A percentile compares a stretch with the other conserved stretches of the same genome.
Conservation (phyloP, 1,140 invertebrate species). For the Caenorhabditis remanei region DNA sequence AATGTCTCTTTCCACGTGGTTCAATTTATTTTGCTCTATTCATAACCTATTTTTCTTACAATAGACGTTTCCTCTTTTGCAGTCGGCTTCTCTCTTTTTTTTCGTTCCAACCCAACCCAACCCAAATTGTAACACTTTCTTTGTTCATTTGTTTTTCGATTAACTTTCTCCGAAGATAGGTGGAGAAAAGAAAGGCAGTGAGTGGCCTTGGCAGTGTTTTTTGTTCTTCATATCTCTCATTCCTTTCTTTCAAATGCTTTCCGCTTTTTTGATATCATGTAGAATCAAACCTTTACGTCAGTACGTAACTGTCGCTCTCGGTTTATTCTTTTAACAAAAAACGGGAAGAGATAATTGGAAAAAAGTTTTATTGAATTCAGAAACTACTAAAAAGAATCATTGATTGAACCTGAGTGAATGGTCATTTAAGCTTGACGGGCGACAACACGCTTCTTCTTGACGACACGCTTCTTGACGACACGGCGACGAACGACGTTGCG, state of each 20-base stretch:
- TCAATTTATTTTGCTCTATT: conserved; percentile 44
- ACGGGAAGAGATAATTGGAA: neutral
- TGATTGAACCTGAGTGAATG: neutral
- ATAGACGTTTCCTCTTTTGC: conserved; percentile 45
- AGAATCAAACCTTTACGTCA: neutral
- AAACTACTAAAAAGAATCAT: neutral
- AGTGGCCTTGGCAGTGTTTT: conserved; percentile 31
- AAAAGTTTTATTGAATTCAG: neutral
- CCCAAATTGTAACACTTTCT: conserved; percentile 48
- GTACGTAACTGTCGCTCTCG: neutral
- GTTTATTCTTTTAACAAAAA: too few relatives aligned
- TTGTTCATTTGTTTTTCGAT: conserved; percentile 44
- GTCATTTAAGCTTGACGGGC: conserved; percentile 38
- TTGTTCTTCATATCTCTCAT: conserved; percentile 25
- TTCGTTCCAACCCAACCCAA: conserved; percentile 1
- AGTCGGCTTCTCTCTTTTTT: neutral
- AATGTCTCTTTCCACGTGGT: conserved; percentile 19
- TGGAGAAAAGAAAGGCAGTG: neutral
- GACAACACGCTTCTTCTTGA: conserved; percentile 49
- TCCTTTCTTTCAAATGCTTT: neutral
- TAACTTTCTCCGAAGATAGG: conserved; percentile 13
- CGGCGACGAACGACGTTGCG: conserved; percentile 41
- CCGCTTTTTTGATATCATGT: neutral
- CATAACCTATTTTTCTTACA: conserved; percentile 1
- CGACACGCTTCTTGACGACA: conserved; percentile 47